Percentiles rank a stretch among this genome's conserved stretches.
phyloP scores from a whole-genome alignment of 2,113 vertebrate genomes.

The Carassius auratus region DNA sequence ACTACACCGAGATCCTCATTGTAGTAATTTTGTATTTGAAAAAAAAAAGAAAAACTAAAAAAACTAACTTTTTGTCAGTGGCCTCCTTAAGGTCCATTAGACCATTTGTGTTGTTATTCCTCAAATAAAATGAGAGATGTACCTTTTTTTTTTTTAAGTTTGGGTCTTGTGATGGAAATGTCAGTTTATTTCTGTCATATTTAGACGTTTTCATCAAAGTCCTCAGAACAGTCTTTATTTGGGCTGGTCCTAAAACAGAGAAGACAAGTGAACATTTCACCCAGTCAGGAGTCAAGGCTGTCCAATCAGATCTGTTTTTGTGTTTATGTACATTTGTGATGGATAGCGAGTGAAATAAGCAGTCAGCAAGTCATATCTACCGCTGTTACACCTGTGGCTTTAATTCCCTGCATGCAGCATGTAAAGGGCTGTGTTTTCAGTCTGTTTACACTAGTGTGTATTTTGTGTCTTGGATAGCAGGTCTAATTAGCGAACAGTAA shows the following conservation, averaged over 20 bases:
- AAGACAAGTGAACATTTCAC: neutral
- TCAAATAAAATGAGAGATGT: neutral
- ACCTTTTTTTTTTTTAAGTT: neutral
- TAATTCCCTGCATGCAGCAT: neutral
- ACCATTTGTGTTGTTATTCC: neutral
- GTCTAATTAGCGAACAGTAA: constrained; percentile 22
- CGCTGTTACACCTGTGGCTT: constrained; percentile 2
- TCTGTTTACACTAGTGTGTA: neutral
- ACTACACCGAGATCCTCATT: neutral
- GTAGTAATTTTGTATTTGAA: neutral
- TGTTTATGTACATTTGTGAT: neutral
- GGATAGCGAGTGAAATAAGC: neutral
- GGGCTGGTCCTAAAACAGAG: neutral
- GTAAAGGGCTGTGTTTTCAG: neutral
- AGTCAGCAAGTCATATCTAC: neutral
- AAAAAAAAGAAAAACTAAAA: neutral
- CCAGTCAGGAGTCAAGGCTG: neutral
- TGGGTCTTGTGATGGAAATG: neutral
- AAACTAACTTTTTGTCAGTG: neutral
- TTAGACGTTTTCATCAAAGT: neutral
- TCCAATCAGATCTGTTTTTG: neutral
- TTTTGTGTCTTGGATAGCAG: neutral
- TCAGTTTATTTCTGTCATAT: neutral
- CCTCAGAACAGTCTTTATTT: neutral
- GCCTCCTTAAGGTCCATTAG: neutral